A percentile compares a stretch with the other conserved stretches of the same genome.
Conservation (phyloP, 2,888 invertebrate genomes). For the Cataglyphis albicans region DNA sequence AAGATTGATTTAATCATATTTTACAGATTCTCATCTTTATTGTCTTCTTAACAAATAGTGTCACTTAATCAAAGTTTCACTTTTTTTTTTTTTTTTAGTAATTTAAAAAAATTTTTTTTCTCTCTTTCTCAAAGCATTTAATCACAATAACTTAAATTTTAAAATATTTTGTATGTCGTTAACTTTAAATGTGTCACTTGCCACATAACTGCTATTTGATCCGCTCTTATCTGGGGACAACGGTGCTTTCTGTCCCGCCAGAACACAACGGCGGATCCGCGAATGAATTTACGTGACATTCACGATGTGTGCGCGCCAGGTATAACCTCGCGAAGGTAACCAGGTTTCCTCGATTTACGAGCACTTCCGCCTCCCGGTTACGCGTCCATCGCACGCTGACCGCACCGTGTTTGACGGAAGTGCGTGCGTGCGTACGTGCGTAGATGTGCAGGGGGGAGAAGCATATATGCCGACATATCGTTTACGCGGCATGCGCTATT, state of each 20-base stretch:
- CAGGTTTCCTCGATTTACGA: neutral
- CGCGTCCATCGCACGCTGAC: neutral
- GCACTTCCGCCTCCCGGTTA: constrained; percentile 14
- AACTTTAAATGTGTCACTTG: neutral
- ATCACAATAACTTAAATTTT: neutral
- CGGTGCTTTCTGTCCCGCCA: neutral
- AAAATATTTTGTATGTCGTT: neutral
- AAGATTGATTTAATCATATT: neutral
- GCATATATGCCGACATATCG: constrained; percentile 14
- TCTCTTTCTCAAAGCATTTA: neutral
- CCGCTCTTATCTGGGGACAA: neutral
- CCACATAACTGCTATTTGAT: neutral
- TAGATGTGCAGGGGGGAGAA: constrained; percentile 17
- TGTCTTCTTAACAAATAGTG: neutral
- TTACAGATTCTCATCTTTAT: neutral
- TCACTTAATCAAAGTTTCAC: neutral
- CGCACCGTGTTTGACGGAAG: constrained; percentile 29
- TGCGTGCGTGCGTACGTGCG: constrained; percentile 3
- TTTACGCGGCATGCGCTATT: constrained; percentile 43
- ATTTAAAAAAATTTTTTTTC: neutral
- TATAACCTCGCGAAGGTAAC: constrained; percentile 8
- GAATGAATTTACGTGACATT: neutral
- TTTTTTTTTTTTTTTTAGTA: neutral
- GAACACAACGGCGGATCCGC: neutral
- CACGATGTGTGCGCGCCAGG: too few species aligned